Evolutionary conservation across 92 coral and sea anemone species (phyloP), one percentile per base, ranked within the genome.

Genomic region (Ricordea florida): DNA sequence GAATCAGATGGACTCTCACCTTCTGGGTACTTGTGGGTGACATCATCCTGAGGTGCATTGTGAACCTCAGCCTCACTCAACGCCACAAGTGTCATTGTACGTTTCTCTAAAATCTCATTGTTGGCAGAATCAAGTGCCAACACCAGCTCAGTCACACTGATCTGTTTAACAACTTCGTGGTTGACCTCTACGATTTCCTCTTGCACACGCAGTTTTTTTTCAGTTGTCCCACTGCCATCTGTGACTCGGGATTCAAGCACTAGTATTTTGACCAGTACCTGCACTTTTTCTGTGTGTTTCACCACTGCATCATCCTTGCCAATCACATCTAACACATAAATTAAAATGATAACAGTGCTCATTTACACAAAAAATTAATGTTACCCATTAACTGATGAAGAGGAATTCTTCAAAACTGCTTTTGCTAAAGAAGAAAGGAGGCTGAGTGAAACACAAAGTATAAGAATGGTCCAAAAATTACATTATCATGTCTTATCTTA

Each of bases 81-180:
- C 24, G 57, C 75, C 47, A 91, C 45, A 22, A 43, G 25, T 8
- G 91, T 60, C 20, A 74, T 57, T 36, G 44, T 71, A 17, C 97
- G 97, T 69, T 78, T 81, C 38, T 64, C 79, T 40, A 85, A 62
- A 10, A 90, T 21, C 51, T 91, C 97, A 13, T 91, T 79, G 57
- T 87, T 83, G 85, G 72, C 57, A 25, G 71, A 56, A 62, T 91
- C 90, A 66, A 94, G 87, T 76, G 72, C 80, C 71, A 94, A 79
- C 44, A 89, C 72, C 50, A 94, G 28, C 80, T 88, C 82, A 15
- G 71, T 83, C 35, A 94, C 87, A 38, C 88, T 76, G 33, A 91
- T 79, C 66, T 94, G 97, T 16, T 66, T 66, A 34, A 94, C 94
- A 10, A 9, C 69, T 67, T 92, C 76, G 18, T 75, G 57, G 63